These are phyloP conservation scores for Chaetura pelagica DNA, from an alignment of 2,113 vertebrate genomes.

Conservation along the genomic window DNA sequence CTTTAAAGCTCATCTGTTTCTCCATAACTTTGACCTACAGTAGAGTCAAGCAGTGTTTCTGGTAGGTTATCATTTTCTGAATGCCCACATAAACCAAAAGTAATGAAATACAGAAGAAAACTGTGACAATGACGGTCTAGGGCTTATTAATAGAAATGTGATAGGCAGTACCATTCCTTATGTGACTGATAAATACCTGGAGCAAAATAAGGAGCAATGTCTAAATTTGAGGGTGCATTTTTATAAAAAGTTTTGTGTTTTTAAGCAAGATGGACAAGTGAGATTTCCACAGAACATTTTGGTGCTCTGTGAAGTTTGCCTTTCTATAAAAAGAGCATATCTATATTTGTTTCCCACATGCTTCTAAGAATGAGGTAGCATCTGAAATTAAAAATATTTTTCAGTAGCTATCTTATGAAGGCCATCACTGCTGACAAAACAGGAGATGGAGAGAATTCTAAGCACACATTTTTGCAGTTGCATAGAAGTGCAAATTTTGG, in stretches of 20 bases:
- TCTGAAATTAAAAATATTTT: slow-evolving; percentile 47
- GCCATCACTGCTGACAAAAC: slow-evolving; percentile 5
- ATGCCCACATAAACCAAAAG: not conserved
- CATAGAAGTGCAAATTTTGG: not conserved
- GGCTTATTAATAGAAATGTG: not conserved
- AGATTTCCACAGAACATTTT: slow-evolving; percentile 4
- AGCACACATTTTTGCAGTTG: not conserved
- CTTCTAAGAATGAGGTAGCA: slow-evolving; percentile 42
- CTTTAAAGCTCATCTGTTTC: not conserved
- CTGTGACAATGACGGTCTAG: not conserved
- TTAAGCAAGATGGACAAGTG: not conserved
- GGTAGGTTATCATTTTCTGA: not conserved
- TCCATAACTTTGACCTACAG: not conserved
- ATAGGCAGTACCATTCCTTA: not conserved
- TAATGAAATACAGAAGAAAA: not conserved
- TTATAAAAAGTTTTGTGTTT: not conserved
- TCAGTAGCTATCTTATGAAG: not conserved
- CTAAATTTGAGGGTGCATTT: not conserved
- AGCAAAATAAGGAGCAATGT: not conserved
- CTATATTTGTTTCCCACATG: slow-evolving; percentile 40
- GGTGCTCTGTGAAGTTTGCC: slow-evolving; percentile 16
- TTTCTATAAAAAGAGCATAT: slow-evolving; percentile 13
- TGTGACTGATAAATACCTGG: not conserved
- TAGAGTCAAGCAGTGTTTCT: not conserved
- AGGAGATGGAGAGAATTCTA: not conserved